Conservation (phyloP, 1,140 invertebrate species). For the Holotrichia oblita region DNA sequence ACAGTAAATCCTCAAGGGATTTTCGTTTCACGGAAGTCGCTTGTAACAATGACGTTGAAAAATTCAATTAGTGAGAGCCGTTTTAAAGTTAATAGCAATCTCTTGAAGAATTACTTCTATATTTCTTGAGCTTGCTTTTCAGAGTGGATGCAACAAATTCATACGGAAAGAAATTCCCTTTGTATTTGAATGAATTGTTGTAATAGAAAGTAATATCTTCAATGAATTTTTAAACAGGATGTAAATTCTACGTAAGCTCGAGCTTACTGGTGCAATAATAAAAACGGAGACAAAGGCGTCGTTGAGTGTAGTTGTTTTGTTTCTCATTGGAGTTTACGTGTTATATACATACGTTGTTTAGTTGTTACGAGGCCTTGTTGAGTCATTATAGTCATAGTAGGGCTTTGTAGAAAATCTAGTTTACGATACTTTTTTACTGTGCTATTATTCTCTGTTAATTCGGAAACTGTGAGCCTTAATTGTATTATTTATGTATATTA, state of each 20-base stretch:
- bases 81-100: neutral
- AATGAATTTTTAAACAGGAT: neutral
- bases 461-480: too few relatives aligned
- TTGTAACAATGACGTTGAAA: slow-evolving; percentile 12
- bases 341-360: too few relatives aligned
- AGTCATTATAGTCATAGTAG: too few relatives aligned
- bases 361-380: too few relatives aligned
- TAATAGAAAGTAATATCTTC: neutral
- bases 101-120: neutral
- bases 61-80: neutral
- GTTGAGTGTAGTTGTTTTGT: neutral
- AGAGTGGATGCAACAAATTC: neutral
- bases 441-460: too few relatives aligned
- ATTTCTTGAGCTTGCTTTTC: neutral
- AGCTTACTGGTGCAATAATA: neutral
- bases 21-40: neutral
- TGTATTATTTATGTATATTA: too few relatives aligned
- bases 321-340: neutral
- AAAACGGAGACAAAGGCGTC: neutral
- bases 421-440: too few relatives aligned
- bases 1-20: neutral
- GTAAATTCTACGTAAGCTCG: neutral
- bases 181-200: neutral
- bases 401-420: too few relatives aligned
- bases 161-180: neutral